Evolutionary conservation across 1,140 invertebrate genomes (phyloP), one percentile per base, ranked within the genome.

Genomic region (Meloidogyne hapla): DNA sequence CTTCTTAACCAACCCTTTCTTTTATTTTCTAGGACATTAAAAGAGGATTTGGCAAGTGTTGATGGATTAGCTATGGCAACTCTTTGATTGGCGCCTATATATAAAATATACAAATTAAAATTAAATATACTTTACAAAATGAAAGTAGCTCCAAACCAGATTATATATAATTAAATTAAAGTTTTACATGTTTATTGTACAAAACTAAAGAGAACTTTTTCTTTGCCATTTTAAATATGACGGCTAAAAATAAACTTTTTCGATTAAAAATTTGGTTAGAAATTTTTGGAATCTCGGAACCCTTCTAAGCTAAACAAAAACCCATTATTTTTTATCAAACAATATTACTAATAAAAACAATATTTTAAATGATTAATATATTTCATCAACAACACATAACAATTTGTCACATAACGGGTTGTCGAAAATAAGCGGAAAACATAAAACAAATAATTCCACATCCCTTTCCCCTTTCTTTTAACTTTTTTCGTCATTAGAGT

Each of bases 401-500:
- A 56, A 48, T 48, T n/a, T 56, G 48, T 56, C 48, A 56, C 48
- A 56, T 6, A 56, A 18, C 18, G 48, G 48, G n/a, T 56, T 56
- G 48, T 56, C 18, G 48, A 56, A 56, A n/a, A 56, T n/a, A 56
- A 21, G n/a, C 4, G 18, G 8, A 15, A n/a, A 56, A 56, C 18
- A 56, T n/a, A 56, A 56, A 56, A 56, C 48, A 56, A 48, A 56
- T 56, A 56, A 56, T 21, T 56, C 48, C 18, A n/a, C 18, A 48
- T 48, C 18, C 12, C 12, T 13, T 10, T 28, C 71, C 48, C 10
- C 15, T 23, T 23, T 38, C 62, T 2, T 18, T 74, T 13, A 38
- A 15, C 40, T 23, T 65, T 26, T 45, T 45, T 74, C 70, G 18
- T 21, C 69, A 56, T 83, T 89, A 89, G 76, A 89, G 77, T 81